These are phyloP conservation scores for Alaudala cheleensis DNA, from an alignment of 2,113 vertebrate genomes.

Conservation along the genomic window DNA sequence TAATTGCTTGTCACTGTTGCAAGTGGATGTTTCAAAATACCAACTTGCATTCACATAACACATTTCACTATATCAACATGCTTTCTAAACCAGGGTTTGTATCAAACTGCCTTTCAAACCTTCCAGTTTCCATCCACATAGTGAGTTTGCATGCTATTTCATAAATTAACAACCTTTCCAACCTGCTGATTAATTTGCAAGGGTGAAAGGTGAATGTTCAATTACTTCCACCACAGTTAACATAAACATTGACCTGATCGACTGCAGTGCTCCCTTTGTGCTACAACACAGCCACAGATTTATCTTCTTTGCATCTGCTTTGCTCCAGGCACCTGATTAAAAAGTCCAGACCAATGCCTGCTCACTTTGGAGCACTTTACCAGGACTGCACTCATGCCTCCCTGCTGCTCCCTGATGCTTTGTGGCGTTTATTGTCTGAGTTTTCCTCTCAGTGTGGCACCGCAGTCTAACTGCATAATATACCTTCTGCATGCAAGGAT, in stretches of 20 bases:
- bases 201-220: conserved; percentile 52
- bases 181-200: conserved; percentile 49
- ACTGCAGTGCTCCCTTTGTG: conserved; percentile 19
- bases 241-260: conserved; percentile 48
- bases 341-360: conserved; percentile 43
- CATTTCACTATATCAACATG: not conserved
- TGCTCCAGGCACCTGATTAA: conserved; percentile 60
- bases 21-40: not conserved
- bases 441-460: conserved; percentile 57
- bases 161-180: conserved; percentile 49
- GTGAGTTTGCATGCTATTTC: not conserved
- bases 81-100: not conserved
- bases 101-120: not conserved
- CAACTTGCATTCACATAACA: not conserved
- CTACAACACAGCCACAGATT: conserved; percentile 37
- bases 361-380: conserved; percentile 49
- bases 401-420: conserved; percentile 42
- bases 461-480: conserved; percentile 9
- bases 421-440: conserved; percentile 55
- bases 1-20: not conserved
- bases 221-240: conserved; percentile 57
- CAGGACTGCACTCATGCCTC: not conserved
- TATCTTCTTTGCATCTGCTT: conserved; percentile 37
- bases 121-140: not conserved
- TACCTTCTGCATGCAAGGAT: not conserved